phyloP scores from a whole-genome alignment of 2,888 invertebrate species.

The Eupelmus urozonus region DNA sequence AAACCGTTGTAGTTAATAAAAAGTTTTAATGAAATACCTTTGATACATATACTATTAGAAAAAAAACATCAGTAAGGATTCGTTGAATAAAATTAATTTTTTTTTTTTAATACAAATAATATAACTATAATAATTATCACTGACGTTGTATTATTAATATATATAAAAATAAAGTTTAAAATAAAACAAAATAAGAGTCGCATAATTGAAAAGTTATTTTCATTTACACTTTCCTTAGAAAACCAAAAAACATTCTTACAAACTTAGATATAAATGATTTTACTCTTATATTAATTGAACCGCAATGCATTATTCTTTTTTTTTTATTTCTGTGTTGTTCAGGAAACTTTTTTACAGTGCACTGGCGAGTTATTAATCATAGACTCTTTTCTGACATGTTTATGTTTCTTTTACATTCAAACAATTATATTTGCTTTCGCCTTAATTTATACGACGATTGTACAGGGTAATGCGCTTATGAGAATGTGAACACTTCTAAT shows the following conservation, averaged over 20 bases:
- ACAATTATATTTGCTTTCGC: conserved; percentile 41
- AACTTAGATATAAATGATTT: conserved; percentile 6
- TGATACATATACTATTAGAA: conserved; percentile 9
- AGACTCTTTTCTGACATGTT: conserved; percentile 16
- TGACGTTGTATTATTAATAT: conserved; percentile 46
- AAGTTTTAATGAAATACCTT: conserved; percentile 23
- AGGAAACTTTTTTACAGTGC: conserved; percentile 28
- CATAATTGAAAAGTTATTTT: conserved; percentile 26
- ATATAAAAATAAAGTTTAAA: conserved; percentile 38
- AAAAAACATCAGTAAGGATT: conserved; percentile 11
- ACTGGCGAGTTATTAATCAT: conserved; percentile 16
- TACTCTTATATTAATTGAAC: conserved; percentile 16
- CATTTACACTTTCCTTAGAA: background rate
- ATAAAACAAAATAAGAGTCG: conserved; percentile 7
- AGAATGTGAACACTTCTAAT: conserved; percentile 35
- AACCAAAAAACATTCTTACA: conserved; percentile 8
- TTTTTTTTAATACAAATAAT: conserved; percentile 25
- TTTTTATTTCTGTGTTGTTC: conserved; percentile 11
- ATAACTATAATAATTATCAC: conserved; percentile 43
- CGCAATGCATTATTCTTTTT: background rate
- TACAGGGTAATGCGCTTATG: conserved; percentile 38
- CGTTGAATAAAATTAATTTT: conserved; percentile 32
- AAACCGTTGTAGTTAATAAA: conserved; percentile 1
- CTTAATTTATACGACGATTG: conserved; percentile 41
- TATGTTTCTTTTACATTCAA: conserved; percentile 50